Evolutionary conservation across 1,140 invertebrate species (phyloP), one percentile per base, ranked within the genome.

Genomic region (Caenorhabditis remanei): DNA sequence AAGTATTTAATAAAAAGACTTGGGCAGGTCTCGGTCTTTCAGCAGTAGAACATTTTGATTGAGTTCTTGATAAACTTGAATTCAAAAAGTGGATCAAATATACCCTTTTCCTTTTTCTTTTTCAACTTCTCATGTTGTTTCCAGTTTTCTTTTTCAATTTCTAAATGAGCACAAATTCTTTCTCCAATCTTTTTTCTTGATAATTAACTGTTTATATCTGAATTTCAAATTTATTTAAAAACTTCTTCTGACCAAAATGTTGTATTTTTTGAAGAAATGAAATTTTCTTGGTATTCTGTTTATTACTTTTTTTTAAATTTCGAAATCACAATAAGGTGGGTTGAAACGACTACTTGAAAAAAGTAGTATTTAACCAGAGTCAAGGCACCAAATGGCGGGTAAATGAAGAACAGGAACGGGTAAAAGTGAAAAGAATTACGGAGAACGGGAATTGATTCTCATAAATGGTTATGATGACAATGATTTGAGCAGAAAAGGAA

Each of bases 21-120:
- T 87, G 85, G 85, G 50, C 71, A 11, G 85, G 85, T 48, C 43
- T 87, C 7, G 85, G 85, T 9, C 43, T 87, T 32, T 87, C 85
- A 19, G 85, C 85, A 14, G 85, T 87, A 7, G 85, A 87, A 21
- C 85, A 87, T 14, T 83, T 87, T 40, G 85, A 87, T 46, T 55
- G 85, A 87, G 85, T 87, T 82, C 56, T 87, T 1, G 85, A 87
- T 53, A 75, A 87, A 67, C 46, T 83, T 9, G 85, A 87, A 53
- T 79, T 79, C 19, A n/a, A 79, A 46, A 21, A 79, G 53, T 19
- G 9, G n/a, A 43, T 19, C 8, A 46, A 11, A 9, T 32, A 11
- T 9, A 48, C n/a, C 32, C 61, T 63, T 43, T 46, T 32, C 32
- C 32, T 21, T 46, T n/a, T 71, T 13, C 19, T 19, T 14, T 8